These are phyloP conservation scores for Ctenoplectra terminalis DNA, from an alignment of 1,140 invertebrate genomes.

Conservation along the genomic window DNA sequence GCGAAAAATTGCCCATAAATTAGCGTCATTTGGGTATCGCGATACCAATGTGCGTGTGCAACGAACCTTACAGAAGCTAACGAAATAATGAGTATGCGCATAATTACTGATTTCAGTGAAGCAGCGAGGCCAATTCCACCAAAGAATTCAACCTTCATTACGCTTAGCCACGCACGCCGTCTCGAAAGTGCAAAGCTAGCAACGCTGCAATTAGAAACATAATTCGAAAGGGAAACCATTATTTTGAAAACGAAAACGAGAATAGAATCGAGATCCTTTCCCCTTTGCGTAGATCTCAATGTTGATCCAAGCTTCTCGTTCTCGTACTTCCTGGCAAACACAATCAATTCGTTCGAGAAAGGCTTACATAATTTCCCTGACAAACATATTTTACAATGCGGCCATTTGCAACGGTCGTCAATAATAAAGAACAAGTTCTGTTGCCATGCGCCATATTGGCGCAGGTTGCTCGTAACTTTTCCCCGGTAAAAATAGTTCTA, in stretches of 20 bases:
- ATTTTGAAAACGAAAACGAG: conserved; percentile 16
- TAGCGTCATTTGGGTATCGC: neutral
- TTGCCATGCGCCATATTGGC: conserved; percentile 44
- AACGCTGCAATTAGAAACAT: conserved; percentile 20
- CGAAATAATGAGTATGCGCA: conserved; percentile 10
- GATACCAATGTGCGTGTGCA: neutral
- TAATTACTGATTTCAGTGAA: conserved; percentile 12
- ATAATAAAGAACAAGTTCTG: conserved; percentile 51
- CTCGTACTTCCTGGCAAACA: neutral
- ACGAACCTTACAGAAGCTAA: neutral
- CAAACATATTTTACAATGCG: neutral
- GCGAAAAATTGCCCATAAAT: neutral
- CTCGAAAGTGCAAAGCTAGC: neutral
- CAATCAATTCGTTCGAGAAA: neutral
- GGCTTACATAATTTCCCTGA: neutral
- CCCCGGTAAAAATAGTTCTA: conserved; percentile 22
- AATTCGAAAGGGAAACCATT: neutral
- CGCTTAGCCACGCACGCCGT: neutral
- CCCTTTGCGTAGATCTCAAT: too few relatives aligned
- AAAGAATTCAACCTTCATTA: conserved; percentile 25
- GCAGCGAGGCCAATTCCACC: neutral
- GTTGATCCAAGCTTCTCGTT: neutral
- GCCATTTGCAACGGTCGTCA: neutral
- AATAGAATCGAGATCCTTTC: neutral
- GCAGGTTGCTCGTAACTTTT: conserved; percentile 18